Base-by-base conservation (phyloP, 2,797 vertebrate genomes). In the Coregonus suidteri region DNA sequence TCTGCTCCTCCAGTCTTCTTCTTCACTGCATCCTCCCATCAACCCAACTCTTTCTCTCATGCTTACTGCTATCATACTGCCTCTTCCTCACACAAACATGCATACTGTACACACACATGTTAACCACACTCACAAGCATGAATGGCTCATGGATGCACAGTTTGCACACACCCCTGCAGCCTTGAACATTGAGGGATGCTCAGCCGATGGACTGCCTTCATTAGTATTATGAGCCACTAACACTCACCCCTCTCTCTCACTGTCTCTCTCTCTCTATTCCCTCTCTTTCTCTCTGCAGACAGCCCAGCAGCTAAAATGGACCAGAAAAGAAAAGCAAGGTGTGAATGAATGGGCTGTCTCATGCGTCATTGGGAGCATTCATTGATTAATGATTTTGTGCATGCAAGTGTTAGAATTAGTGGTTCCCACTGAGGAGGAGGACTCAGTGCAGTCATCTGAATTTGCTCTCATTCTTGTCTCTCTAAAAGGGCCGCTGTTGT, bases 1-100 rank as follows among this genome's bases (percentile, higher is more conserved):
- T 91, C 92, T 93, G 92, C 85, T 93, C 75, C 7, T 71, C 79
- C 31, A 13, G 7, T 79, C 81, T 84, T 69, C 67, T 41, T 70
- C 82, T 81, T 78, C 76, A 53, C 81, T 70, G 75, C 69, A 53
- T 78, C 85, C 2, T 56, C 13, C 18, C 54, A 47, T 20, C 25
- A 65, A 13, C 20, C 15, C 47, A 53, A 72, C n/a, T 67, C 18
- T 47, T n/a, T n/a, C 56, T 18, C n/a, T 35, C 54, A 31, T 47
- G 67, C 34, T 41, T 15, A 16, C 18, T 18, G 31, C 31, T 47
- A 13, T 47, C 41, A 47, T 15, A 34, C 52, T 53, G 14, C 6
- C 67, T 41, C 18, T 30, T 9, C 41, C 41, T 47, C 52, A 11
- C 53, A 9, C 71, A 77, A 65, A 76, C 71, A 66, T 78, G 25